Evolutionary conservation across 2,888 invertebrate species (phyloP).

Genomic region (Cataglyphis cursor): DNA sequence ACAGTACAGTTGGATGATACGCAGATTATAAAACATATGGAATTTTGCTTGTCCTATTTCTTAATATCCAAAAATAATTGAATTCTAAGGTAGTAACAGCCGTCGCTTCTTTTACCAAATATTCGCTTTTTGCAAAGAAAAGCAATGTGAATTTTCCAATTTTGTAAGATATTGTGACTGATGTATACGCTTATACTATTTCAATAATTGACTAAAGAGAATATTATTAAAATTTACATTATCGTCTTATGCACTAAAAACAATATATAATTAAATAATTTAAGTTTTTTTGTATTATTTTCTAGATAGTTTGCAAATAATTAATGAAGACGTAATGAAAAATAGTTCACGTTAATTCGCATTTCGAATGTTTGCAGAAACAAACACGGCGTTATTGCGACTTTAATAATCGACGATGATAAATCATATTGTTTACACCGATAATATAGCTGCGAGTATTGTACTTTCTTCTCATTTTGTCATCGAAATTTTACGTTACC

Average conservation of each 20-base stretch:
- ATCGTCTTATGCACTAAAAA: not conserved
- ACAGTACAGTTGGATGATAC: not conserved
- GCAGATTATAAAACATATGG: constrained; percentile 1
- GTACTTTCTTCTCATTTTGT: constrained; percentile 20
- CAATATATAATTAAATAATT: not conserved
- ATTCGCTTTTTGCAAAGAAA: not conserved
- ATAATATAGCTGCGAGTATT: not conserved
- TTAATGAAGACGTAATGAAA: not conserved
- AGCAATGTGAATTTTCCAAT: constrained; percentile 8
- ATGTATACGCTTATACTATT: not conserved
- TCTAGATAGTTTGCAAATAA: not conserved
- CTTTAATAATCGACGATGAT: not conserved
- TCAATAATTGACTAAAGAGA: not conserved
- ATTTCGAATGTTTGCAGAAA: constrained; percentile 8
- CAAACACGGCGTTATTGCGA: constrained; percentile 1
- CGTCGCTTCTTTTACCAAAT: constrained; percentile 10
- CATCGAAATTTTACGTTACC: constrained; percentile 25
- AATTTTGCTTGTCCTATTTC: not conserved
- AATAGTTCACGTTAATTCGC: not conserved
- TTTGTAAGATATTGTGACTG: not conserved
- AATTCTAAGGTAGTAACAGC: not conserved
- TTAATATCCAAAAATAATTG: not conserved
- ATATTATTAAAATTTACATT: not conserved
- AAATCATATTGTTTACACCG: constrained; percentile 4
- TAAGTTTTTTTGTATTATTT: not conserved